Base-by-base conservation (phyloP, 2,888 invertebrate genomes). In the Synergus gifuensis region DNA sequence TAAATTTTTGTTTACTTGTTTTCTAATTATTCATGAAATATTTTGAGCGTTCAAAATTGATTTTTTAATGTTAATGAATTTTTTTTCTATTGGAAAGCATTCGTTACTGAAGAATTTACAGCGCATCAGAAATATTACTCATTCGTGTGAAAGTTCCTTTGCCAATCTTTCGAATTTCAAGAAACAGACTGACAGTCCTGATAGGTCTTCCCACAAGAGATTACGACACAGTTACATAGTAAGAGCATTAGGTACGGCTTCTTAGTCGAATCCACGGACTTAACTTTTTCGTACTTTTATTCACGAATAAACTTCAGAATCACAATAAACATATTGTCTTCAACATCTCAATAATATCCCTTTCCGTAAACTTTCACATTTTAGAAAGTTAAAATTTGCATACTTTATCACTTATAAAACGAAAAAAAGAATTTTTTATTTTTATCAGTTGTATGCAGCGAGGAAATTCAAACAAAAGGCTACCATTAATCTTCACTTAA, bases 231-330 rank as follows among this genome's bases (percentile, higher is more conserved):
- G 87, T 88, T 88, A 88, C 87, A 85, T 83, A 81, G 83, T 90
- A 90, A 89, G 88, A 90, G 87, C 86, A 88, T 89, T 89, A 89
- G 79, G 80, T 84, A 86, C 82, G 90, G 89, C 88, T 90, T 89
- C 88, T 82, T 85, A 76, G 78, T 77, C 83, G 79, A 79, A 79
- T 82, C 69, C 58, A 77, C 66, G 73, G 22, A 18, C 64, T 42
- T 76, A 76, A 69, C 49, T 69, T 49, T 16, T 8, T 46, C 28
- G 14, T 46, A 42, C 8, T 54, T 54, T 54, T 54, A 12, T n/a
- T 54, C 22, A 22, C 14, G 44, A 42, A 67, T 44, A 67, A 67
- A 18, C n/a, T n/a, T 2, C 54, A 54, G 54, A 54, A n/a, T 54
- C 0, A n/a, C n/a, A 54, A 54, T 54, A 54, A 54, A n/a, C 49